phyloP scores from a whole-genome alignment of 2,888 invertebrate genomes.

The Nineta flava region DNA sequence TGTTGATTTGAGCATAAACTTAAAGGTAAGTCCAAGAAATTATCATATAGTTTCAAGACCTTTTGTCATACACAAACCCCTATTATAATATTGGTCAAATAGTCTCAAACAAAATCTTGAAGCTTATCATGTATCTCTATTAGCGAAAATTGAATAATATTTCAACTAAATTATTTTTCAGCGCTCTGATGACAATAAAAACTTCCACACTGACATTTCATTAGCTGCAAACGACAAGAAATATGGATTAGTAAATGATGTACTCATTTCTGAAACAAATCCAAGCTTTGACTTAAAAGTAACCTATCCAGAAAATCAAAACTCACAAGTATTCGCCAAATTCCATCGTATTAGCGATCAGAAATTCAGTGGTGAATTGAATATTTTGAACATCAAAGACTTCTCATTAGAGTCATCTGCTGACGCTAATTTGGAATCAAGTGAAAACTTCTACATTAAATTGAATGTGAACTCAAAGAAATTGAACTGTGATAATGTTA shows the following conservation, averaged over 20 bases:
- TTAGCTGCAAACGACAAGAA: slow-evolving; percentile 39
- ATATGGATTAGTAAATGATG: slow-evolving; percentile 35
- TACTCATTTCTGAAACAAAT: slow-evolving; percentile 35
- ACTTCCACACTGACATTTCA: slow-evolving; percentile 24
- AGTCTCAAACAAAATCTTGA: too few species aligned
- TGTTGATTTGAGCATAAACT: slow-evolving; percentile 30
- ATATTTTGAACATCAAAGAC: slow-evolving; percentile 33
- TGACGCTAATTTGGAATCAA: slow-evolving; percentile 37
- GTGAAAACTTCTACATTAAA: slow-evolving; percentile 49
- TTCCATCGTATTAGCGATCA: slow-evolving; percentile 33
- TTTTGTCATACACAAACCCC: too few species aligned
- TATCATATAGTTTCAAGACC: not conserved
- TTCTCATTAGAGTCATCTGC: slow-evolving; percentile 35
- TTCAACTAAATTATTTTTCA: not conserved
- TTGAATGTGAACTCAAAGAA: slow-evolving; percentile 44
- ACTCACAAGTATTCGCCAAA: slow-evolving; percentile 27
- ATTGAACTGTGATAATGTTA: slow-evolving; percentile 45
- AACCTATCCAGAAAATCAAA: slow-evolving; percentile 32
- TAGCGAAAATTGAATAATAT: too few species aligned
- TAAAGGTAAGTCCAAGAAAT: slow-evolving; percentile 23
- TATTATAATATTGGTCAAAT: too few species aligned
- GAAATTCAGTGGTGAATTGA: slow-evolving; percentile 39
- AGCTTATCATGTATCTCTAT: too few species aligned
- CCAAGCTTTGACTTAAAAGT: slow-evolving; percentile 39
- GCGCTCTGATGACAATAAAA: slow-evolving; percentile 16